A percentile compares a stretch with the other conserved stretches of the same genome.
Evolutionary conservation across 1,140 invertebrate genomes (phyloP).

Genomic region (Sitophilus oryzae): DNA sequence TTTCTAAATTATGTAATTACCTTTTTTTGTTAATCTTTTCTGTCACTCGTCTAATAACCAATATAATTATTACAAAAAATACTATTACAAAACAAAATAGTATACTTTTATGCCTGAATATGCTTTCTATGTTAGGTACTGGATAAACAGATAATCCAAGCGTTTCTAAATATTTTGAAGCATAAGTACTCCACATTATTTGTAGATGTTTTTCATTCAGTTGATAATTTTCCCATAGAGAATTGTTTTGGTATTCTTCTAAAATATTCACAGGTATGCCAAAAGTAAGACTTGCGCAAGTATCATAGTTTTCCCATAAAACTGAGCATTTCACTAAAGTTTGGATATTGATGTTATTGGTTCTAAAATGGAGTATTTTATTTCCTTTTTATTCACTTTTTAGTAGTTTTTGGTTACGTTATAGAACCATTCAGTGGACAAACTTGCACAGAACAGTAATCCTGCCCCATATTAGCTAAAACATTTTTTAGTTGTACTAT

Average conservation of each 20-base stretch:
- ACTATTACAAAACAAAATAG: constrained; percentile 11
- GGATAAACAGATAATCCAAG: constrained; percentile 7
- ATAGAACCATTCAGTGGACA: constrained; percentile 16
- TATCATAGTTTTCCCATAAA: constrained; percentile 20
- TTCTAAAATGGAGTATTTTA: constrained; percentile 16
- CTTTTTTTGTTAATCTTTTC: constrained; percentile 12
- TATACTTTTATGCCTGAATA: constrained; percentile 5
- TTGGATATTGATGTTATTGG: constrained; percentile 22
- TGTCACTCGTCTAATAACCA: neutral
- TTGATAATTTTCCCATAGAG: constrained; percentile 24
- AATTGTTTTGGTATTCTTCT: neutral
- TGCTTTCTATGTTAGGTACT: constrained; percentile 9
- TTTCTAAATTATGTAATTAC: no score
- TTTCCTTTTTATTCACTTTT: no score
- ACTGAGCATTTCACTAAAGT: constrained; percentile 13
- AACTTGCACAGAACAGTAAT: constrained; percentile 17
- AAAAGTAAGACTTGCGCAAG: constrained; percentile 23
- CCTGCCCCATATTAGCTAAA: constrained; percentile 15
- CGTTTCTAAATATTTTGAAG: constrained; percentile 11
- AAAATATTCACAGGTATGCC: constrained; percentile 18
- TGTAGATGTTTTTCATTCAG: constrained; percentile 17
- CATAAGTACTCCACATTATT: constrained; percentile 24
- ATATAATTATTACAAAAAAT: constrained; percentile 8
- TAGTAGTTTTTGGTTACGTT: no score
- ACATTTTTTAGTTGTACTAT: constrained; percentile 4